Evolutionary conservation across 2,888 invertebrate species (phyloP), one percentile per base, ranked within the genome.

Genomic region (Byasa hedistus): DNA sequence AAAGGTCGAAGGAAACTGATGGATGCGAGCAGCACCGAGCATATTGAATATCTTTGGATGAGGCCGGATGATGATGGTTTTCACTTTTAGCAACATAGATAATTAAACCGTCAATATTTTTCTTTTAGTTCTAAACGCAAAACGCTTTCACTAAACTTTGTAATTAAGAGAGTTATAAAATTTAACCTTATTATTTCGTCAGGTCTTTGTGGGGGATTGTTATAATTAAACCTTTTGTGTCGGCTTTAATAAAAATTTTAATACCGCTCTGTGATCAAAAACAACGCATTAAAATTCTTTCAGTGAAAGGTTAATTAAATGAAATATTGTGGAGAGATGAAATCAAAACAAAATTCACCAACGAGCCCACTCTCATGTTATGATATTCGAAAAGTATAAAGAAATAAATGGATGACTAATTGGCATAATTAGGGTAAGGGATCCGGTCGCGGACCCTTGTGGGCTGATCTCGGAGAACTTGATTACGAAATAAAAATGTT

Each of bases 381-480:
- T 55, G 55, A 55, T 23, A 55, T 23, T 55, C 55, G 23, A 23
- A 17, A 4, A 22, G 55, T 15, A 22, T 55, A 15, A 55, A 55
- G 23, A 55, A 55, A 55, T 55, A 55, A 55, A 55, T 55, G 55
- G 55, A 55, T 55, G 55, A 23, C 21, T 55, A 55, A 55, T 55
- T 23, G 23, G 55, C n/a, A 55, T 55, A 55, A 55, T 55, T 55
- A 23, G 55, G 23, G 55, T 55, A 55, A 21, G 23, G 55, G 21
- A 55, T 55, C 21, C 55, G 23, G 23, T 21, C 55, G 15, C 39
- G 39, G 12, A 39, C 39, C 55, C 51, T 51, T 55, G 23, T 21
- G 22, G 23, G 55, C 23, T 23, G 23, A 55, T 23, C 23, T 55
- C 55, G 23, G 22, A 55, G 23, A 39, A 55, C 23, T 23, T 23